A percentile compares a stretch with the other conserved stretches of the same genome.
These are phyloP conservation scores for Rhegmatorhina hoffmannsi DNA, from an alignment of 2,113 vertebrate genomes.

Conservation along the genomic window DNA sequence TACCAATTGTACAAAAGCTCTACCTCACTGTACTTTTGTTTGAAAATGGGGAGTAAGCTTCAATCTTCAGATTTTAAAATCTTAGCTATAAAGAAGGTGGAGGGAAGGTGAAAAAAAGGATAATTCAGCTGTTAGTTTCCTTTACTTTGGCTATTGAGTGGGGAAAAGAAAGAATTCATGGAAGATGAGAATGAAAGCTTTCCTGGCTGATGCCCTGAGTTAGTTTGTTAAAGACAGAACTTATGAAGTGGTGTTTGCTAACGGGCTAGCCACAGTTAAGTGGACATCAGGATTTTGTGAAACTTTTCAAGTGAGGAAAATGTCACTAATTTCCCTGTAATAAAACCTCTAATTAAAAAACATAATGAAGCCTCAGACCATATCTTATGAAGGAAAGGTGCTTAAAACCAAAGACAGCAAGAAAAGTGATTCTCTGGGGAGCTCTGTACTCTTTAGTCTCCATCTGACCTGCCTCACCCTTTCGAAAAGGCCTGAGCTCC, in stretches of 20 bases:
- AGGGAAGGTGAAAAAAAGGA: background rate
- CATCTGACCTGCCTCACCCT: background rate
- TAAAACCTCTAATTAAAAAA: background rate
- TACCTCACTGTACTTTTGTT: background rate
- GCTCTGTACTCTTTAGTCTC: background rate
- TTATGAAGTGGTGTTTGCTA: background rate
- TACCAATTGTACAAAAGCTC: background rate
- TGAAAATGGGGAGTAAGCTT: background rate
- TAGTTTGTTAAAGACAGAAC: background rate
- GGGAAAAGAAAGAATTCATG: background rate
- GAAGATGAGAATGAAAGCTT: background rate
- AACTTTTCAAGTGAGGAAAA: background rate
- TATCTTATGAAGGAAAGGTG: background rate
- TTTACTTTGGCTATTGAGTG: background rate
- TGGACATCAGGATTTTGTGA: background rate
- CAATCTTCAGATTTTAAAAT: background rate
- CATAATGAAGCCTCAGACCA: background rate
- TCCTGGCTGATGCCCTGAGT: background rate
- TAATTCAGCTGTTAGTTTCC: background rate
- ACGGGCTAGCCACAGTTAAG: background rate
- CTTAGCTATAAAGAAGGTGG: background rate
- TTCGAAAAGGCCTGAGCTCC: background rate
- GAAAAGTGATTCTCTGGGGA: background rate
- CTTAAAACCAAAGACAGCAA: background rate
- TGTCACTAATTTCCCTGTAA: background rate